Base-by-base conservation (phyloP, 2,113 vertebrate species). In the Guaruba guarouba region DNA sequence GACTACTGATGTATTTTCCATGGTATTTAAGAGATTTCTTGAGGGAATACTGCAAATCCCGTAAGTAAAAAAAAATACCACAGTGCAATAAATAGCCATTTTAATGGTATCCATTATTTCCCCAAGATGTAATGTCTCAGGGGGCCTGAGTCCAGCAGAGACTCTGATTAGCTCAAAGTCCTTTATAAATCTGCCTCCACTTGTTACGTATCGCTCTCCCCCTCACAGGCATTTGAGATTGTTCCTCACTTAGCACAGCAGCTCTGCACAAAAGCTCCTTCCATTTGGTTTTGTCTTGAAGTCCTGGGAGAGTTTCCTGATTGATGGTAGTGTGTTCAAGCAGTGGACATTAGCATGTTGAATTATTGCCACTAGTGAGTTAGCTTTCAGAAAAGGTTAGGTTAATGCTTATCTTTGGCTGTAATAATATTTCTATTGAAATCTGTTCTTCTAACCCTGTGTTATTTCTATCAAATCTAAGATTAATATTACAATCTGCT, bases 71-170 rank as follows among this genome's bases (percentile, higher is more conserved):
- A 48, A 49, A 96, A 92, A 88, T 82, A 82, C 29, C 76, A 71
- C 55, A 39, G 33, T 59, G n/a, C 49, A 92, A 85, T 63, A 93
- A 93, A 86, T 92, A 84, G 37, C 64, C 46, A 59, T 88, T 96
- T 96, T 86, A 90, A 94, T 77, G 46, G 17, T 46, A 73, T 49
- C 75, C 51, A 86, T 91, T 88, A 86, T 93, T 96, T 90, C 25
- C 25, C 63, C 54, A 67, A 82, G 54, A 88, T 22, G 13, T 57
- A 85, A n/a, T 35, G 33, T 93, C 67, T 90, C 85, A n/a, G 67
- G 59, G 8, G 41, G 6, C 10, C 35, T 1, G 1, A 86, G 71
- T 86, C 87, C 82, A 90, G 44, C 46, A 86, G 88, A 88, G 67
- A 48, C 41, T 68, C 48, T 77, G 80, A 86, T 93, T 94, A 94